Percentiles rank a stretch among this genome's conserved stretches.
Conservation (phyloP, 2,797 vertebrate genomes). For the Knipowitschia caucasica region DNA sequence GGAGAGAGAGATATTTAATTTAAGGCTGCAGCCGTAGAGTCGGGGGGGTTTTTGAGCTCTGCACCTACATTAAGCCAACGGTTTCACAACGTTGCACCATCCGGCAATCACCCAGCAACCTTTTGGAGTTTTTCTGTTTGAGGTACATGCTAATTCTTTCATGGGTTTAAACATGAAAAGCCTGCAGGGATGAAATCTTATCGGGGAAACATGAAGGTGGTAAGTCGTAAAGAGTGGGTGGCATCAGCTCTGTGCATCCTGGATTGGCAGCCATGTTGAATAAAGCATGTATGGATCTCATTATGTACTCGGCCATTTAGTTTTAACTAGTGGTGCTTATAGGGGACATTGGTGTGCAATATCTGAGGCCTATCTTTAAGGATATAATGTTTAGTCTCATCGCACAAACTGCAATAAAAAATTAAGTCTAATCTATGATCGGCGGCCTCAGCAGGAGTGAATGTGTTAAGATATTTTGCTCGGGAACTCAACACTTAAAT, state of each 20-base stretch:
- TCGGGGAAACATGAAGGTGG: not conserved
- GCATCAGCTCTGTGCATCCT: not conserved
- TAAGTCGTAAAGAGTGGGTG: not conserved
- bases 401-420: too few relatives aligned
- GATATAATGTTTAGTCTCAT: too few relatives aligned
- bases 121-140: constrained; percentile 14
- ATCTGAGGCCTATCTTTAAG: too few relatives aligned
- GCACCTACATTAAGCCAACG: constrained; percentile 2
- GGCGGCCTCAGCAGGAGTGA: too few relatives aligned
- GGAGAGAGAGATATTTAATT: constrained; percentile 30
- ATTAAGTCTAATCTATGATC: too few relatives aligned
- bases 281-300: too few relatives aligned
- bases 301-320: too few relatives aligned
- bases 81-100: constrained; percentile 43
- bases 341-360: too few relatives aligned
- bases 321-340: too few relatives aligned
- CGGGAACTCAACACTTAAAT: too few relatives aligned
- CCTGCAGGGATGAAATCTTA: not conserved
- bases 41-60: not conserved
- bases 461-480: too few relatives aligned
- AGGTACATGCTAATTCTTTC: not conserved
- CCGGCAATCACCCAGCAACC: constrained; percentile 17
- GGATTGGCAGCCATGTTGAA: not conserved
- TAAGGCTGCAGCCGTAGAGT: constrained; percentile 9
- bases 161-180: not conserved